Evolutionary conservation across 2,888 invertebrate genomes (phyloP), one percentile per base, ranked within the genome.

Genomic region (Agrotis exclamationis): DNA sequence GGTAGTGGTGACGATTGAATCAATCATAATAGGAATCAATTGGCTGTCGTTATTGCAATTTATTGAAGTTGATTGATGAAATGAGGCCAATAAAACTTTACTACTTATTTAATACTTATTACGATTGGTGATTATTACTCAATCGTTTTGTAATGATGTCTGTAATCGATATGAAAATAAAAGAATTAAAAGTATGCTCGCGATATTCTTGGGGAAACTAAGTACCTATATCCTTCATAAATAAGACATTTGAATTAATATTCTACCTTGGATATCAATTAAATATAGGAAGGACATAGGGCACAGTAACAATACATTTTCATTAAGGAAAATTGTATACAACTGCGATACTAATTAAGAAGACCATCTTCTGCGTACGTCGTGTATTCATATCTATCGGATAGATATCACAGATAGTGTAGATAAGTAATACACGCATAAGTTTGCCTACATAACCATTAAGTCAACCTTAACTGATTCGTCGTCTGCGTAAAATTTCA

Each of bases 401-500:
- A 65, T 50, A 68, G 54, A 59, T 63, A 60, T 20, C 16, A 47
- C 28, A 68, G 58, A 78, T 50, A 72, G 18, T 72, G 44, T 33
- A 79, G 62, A 65, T 69, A 67, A 39, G 57, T 45, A 60, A 69
- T 58, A 45, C 47, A 64, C 51, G 64, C 59, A 70, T 53, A 48
- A 60, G 28, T 62, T 48, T 63, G 59, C 50, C 44, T 63, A 66
- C 51, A 76, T 64, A 74, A 71, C 62, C 70, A 74, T 64, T 66
- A 51, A 70, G 28, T 48, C 60, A 50, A 53, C 51, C 59, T 70
- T 58, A 74, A 70, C 68, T 64, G 63, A 70, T 76, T 63, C 53
- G 47, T 75, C 58, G 44, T 65, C 59, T 72, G 68, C 72, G 80
- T 84, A 73, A 72, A 76, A 80, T 78, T 75, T 83, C 47, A 85